Base-by-base conservation (phyloP, 2,113 vertebrate species). In the Uropsilus gracilis region DNA sequence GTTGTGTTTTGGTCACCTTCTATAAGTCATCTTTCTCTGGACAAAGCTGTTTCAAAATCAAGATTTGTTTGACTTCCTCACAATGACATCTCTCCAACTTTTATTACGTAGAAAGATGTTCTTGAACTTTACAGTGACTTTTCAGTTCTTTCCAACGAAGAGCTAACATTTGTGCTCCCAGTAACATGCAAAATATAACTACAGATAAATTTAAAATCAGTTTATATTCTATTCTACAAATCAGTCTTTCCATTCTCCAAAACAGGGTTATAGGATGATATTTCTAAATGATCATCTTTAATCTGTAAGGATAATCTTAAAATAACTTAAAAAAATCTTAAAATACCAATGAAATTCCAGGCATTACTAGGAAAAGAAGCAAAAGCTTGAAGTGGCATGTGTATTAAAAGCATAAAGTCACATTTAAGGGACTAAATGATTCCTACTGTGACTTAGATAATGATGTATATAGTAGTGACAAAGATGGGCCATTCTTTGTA, bases 91-190 rank as follows among this genome's bases (percentile, higher is more conserved):
- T 85, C 53, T 72, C 39, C 59, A 59, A 32, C n/a, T 69, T 89
- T 88, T 95, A 44, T 61, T 94, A 39, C 53, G 96, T 77, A n/a
- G 55, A 26, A 24, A 82, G 53, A 84, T 72, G 30, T 64, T 84
- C 89, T 95, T 90, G 77, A 95, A 88, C 82, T 90, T 94, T 63
- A 89, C 39, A 77, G 32, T 83, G 32, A 26, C 39, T 84, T 92
- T 90, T 90, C 16, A 63, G 24, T 71, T 94, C 37, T 72, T 53
- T 66, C 83, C 61, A 75, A 86, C 53, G 86, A 88, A 85, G 48
- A 7, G 5, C 73, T 73, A 50, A 92, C 69, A 3, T 61, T 34
- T 94, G 37, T 90, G 55, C 77, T 73, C 30, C 46, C 73, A 88
- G 63, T 57, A 57, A 73, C 16, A 57, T 28, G 76, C 32, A 94